phyloP scores from a whole-genome alignment of 2,797 vertebrate species.

The Echiichthys vipera region DNA sequence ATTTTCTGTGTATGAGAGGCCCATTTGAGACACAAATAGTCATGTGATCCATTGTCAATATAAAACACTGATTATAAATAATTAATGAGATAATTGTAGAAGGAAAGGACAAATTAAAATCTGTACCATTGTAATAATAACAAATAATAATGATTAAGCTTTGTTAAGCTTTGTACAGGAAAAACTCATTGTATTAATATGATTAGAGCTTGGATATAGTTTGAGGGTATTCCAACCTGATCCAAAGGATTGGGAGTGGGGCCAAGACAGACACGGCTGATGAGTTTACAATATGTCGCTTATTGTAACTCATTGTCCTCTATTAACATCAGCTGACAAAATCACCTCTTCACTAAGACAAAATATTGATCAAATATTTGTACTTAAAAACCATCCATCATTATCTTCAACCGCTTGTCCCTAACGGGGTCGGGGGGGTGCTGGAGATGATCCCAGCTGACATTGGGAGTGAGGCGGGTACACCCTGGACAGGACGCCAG shows the following conservation, averaged over 20 bases:
- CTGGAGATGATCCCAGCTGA: no score
- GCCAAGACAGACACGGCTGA: not conserved
- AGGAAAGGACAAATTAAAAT: not conserved
- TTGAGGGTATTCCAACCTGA: not conserved
- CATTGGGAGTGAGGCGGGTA: no score
- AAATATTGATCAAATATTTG: not conserved
- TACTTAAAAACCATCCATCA: no score
- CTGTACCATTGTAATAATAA: no score
- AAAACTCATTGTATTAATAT: not conserved
- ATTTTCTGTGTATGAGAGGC: not conserved
- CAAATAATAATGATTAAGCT: no score
- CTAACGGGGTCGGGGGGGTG: no score
- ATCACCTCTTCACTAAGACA: not conserved
- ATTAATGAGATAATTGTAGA: not conserved
- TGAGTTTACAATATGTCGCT: not conserved
- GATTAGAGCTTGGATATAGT: slow-evolving; percentile 5
- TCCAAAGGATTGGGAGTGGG: not conserved
- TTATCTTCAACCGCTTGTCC: no score
- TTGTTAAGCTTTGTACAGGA: not conserved
- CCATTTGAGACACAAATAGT: not conserved
- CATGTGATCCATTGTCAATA: not conserved
- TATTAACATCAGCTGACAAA: not conserved
- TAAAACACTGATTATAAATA: not conserved
- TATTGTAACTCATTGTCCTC: not conserved
- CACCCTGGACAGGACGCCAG: no score